Evolutionary conservation across 2,888 invertebrate genomes (phyloP), one percentile per base, ranked within the genome.

Genomic region (Lasioglossum oenotherae): DNA sequence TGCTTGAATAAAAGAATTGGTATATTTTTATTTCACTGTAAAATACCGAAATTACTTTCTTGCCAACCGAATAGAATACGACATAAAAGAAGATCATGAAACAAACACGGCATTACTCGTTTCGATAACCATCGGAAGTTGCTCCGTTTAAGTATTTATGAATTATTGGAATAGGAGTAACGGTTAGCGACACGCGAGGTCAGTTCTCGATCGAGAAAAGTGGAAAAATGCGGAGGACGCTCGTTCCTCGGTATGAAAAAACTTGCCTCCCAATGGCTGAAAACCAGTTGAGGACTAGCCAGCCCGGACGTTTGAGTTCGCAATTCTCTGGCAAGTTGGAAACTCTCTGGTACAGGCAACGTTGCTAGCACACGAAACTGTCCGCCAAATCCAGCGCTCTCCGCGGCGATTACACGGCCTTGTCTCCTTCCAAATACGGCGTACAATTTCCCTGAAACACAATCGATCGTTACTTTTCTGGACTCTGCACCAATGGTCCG

Each of bases 251-350:
- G 14, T 10, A 57, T 67, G 80, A 75, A 80, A 80, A 82, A 87
- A 94, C 96, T 96, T 94, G 98, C 98, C 97, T 99, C 99, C 98
- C 99, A 99, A 95, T 99, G 99, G 94, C 99, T 99, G 96, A 99
- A 99, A 92, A 98, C 96, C 90, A 99, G 96, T 95, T 99, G 99
- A 0, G 99, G 99, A 94, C 98, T 98, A 14, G 99, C 99, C 89
- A 99, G 96, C 16, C 99, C 99, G 83, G 99, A 99, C 38, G 99
- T 99, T 95, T 98, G 98, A 92, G 98, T 99, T 83, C 99, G 97
- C 91, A 99, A 97, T 95, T 99, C 99, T 86, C 98, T 97, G 5
- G 99, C 98, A 95, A 99, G 98, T 92, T 98, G 97, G 95, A 99
- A 99, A 95, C 99, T 99, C 96, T 99, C 99, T 8, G 99, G 97